phyloP scores from a whole-genome alignment of 2,888 invertebrate species.

The Melipona beecheii region DNA sequence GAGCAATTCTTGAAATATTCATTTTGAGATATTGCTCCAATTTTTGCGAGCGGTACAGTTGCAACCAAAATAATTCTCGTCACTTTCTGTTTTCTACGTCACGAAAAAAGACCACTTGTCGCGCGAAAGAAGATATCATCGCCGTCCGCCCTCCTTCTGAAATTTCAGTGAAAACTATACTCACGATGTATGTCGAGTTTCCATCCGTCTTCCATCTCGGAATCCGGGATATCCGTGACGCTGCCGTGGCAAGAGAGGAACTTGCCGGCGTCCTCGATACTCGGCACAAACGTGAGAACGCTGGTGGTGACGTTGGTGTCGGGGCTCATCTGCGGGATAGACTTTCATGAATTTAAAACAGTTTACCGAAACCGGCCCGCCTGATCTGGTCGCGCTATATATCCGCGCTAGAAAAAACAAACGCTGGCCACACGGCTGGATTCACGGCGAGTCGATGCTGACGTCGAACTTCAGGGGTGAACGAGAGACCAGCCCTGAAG shows the following conservation, averaged over 20 bases:
- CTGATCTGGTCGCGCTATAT: constrained; percentile 27
- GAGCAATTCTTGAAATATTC: too few relatives aligned
- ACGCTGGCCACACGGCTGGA: constrained; percentile 8
- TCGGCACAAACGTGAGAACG: constrained; percentile 90
- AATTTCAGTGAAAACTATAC: constrained; percentile 81
- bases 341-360: constrained; percentile 71
- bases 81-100: neutral
- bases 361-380: constrained; percentile 59
- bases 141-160: neutral
- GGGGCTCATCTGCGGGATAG: constrained; percentile 85
- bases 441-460: neutral
- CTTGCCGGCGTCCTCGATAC: constrained; percentile 92
- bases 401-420: constrained; percentile 29
- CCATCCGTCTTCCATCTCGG: constrained; percentile 92
- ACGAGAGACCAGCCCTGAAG: neutral
- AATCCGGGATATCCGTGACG: constrained; percentile 90
- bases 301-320: constrained; percentile 92
- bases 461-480: neutral
- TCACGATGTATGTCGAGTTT: constrained; percentile 93
- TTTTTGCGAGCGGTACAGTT: neutral
- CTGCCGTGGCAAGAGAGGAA: constrained; percentile 91
- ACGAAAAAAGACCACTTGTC: neutral
- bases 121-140: neutral
- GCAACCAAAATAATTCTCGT: neutral
- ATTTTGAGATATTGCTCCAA: too few relatives aligned